Evolutionary conservation across 2,113 vertebrate genomes (phyloP), one percentile per base, ranked within the genome.

Genomic region (Clarias magur): DNA sequence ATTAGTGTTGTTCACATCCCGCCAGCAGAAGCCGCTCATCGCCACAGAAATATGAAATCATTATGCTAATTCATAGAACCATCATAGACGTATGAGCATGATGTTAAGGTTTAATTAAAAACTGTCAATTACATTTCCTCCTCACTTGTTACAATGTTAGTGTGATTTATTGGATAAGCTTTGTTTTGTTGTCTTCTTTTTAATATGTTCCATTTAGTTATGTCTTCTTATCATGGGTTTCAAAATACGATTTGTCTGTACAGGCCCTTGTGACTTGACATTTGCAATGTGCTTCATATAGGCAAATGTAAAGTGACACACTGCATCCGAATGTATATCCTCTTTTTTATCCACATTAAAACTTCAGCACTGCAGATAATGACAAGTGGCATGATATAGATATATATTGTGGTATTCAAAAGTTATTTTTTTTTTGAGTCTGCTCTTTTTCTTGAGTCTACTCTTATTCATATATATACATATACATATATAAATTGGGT

Each of bases 91-190:
- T 91, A 89, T 86, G 91, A 92, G 93, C 94, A 92, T 91, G 91
- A 93, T 94, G 94, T 94, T 92, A 93, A 94, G 91, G 93, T 93
- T 92, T 94, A 95, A 95, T 95, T 95, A 95, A 95, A 95, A 95
- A 93, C 92, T 93, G 91, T 93, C 93, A 91, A 87, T 90, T 91
- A 87, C 85, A 88, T 93, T 90, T 93, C 89, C 75, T 90, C 88
- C 67, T 86, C 83, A 86, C 89, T 91, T 90, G 19, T 92, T 90
- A 89, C 92, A 90, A 91, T 88, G 91, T 92, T 88, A 83, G 30
- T 88, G 56, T 95, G 93, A 94, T 95, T 94, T 95, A 94, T 94
- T 93, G 91, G 88, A 87, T 23, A 88, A 79, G 80, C 88, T 72
- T 67, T 79, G 68, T 75, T 88, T 63, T 63, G 80, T 63, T 87